Evolutionary conservation across 2,888 invertebrate species (phyloP), one percentile per base, ranked within the genome.

Genomic region (Noctua janthe): DNA sequence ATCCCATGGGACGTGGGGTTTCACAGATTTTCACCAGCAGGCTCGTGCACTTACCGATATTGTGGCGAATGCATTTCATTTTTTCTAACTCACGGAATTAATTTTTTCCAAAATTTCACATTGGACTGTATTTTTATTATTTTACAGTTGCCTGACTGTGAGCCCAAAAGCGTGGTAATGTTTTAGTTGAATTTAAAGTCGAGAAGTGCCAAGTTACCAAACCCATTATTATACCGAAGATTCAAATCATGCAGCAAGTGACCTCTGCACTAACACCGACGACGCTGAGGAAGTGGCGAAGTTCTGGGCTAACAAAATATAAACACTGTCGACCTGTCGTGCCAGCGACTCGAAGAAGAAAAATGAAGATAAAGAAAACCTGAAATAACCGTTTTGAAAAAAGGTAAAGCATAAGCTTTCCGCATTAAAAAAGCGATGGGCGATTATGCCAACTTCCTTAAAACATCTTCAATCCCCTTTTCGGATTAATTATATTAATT

Each of bases 11-110:
- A 91, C 73, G 20, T 72, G 74, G 74, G 89, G 87, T 89, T 87
- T 87, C 91, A 90, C 87, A 87, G 89, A 90, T 92, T 92, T 91
- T 88, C 90, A 91, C 92, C 92, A 91, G 43, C 17, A 72, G 29
- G 59, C 47, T 82, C 69, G 23, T 85, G 81, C 90, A 90, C 85
- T 87, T 80, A 54, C 74, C 43, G 76, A 81, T 87, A 90, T 85
- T 89, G 66, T 84, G 72, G 74, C 8, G 47, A 76, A 80, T 71
- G 72, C 71, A 74, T 70, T 39, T 71, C 15, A n/a, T 51, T 64
- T 51, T 0, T 67, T 67, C 15, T 56, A 82, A 43, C 56, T 59
- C 13, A 51, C 5, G 10, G 43, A 39, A 71, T 17, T 23, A 51
- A 29, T 71, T 29, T 80, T 39, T 79, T 85, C 1, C 1, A 43